Base-by-base conservation (phyloP, 2,113 vertebrate genomes). In the Takifugu flavidus region DNA sequence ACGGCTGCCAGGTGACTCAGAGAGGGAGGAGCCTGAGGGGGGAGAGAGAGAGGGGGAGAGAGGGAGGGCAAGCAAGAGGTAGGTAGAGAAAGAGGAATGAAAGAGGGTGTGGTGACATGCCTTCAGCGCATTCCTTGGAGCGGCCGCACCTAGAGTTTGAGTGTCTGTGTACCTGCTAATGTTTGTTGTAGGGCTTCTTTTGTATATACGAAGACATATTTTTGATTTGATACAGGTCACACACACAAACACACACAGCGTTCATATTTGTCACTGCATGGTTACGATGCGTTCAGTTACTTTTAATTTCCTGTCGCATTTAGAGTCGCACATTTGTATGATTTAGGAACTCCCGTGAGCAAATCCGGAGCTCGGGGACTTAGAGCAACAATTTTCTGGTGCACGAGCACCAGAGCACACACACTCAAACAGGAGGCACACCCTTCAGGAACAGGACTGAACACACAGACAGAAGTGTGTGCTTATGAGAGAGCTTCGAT, bases 101-200 rank as follows among this genome's bases (percentile, higher is more conserved):
- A 2, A 26, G 7, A 69, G 77, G 83, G 83, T 85, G 87, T 81
- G 80, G 70, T 67, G 45, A 70, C 71, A 78, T 59, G 87, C 87
- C 86, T 69, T 58, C 29, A 79, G 86, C 87, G 60, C 79, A 89
- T 89, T 89, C 87, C 70, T 72, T 15, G 4, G 0, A 60, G 62
- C 54, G 1, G 62, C 78, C 80, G 75, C 86, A 44, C 86, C 86
- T 82, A 75, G 59, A 0, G 1, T 67, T 68, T 62, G 62, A 69
- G 60, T 28, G 39, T 65, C 75, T 71, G 31, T 70, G 14, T 84
- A 87, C 78, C 75, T 81, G 79, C 52, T 50, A 4, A 20, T 71
- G 62, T 83, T 77, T 83, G 46, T 66, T 67, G 70, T 70, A 34
- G 51, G 43, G 64, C 28, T 29, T 4, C 2, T 45, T 44, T 56